Evolutionary conservation across 1,140 invertebrate species (phyloP), one percentile per base, ranked within the genome.

Genomic region (Halyomorpha halys): DNA sequence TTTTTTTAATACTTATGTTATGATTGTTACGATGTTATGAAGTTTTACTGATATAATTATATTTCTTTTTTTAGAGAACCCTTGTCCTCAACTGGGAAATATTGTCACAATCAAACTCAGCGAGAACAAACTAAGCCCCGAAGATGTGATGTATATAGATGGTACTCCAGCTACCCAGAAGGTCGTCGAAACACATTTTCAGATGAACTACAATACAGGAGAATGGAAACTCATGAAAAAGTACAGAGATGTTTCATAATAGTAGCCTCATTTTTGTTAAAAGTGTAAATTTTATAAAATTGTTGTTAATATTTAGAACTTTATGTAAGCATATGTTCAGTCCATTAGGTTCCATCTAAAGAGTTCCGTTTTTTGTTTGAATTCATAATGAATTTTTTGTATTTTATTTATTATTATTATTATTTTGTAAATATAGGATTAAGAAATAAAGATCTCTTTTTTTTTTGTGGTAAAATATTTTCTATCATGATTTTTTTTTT

Each of bases 201-300:
- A 95, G 76, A 95, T 97, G 92, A 95, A 97, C 76, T 96, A 95
- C 76, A 89, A 86, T 67, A 93, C 90, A 63, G 91, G 92, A 0
- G 91, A 94, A 73, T 95, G 91, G 91, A 94, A 94, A 70, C 77
- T 89, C 44, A 88, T 95, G 61, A 90, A 92, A 71, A 95, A 94
- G 70, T 86, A 85, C 72, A 74, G 84, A 19, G 56, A 59, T 34
- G 27, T 59, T n/a, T 23, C 51, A 18, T 53, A 53, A 53, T 53
- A 53, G 2, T 53, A 53, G 18, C 21, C 9, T 56, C 16, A 13
- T 56, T 21, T 19, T 56, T 56, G 53, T 23, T 56, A 23, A 2
- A n/a, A 3, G 4, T n/a, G 14, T 56, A 56, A 56, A 23, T 49
- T 49, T 49, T 49, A 49, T 18, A 18, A 4, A 5, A 49, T 49